Conservation (phyloP, 2,113 vertebrate species). For the Panthera uncia region DNA sequence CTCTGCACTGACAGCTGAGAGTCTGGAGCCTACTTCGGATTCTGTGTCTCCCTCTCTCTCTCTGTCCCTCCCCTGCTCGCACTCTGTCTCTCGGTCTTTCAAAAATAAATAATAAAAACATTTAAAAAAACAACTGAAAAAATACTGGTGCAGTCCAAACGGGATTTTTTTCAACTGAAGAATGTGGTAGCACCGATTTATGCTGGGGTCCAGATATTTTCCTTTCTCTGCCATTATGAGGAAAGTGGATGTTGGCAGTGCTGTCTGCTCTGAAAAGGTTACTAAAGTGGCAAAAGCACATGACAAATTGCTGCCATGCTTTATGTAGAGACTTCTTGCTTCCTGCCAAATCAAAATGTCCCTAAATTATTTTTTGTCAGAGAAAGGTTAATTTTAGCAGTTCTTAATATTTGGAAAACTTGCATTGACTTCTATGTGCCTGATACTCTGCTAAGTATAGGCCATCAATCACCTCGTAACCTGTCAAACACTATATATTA, state of each 20-base stretch:
- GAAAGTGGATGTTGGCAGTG: neutral
- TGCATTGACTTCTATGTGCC: neutral
- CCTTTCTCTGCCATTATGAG: neutral
- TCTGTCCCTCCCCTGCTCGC: too few species aligned
- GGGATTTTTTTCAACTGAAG: neutral
- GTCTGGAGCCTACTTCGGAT: too few species aligned
- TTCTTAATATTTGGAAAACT: neutral
- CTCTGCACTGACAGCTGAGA: too few species aligned
- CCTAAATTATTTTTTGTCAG: neutral
- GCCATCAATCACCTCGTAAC: neutral
- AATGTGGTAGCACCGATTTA: neutral
- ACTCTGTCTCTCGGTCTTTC: too few species aligned
- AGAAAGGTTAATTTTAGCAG: neutral
- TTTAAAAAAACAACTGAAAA: neutral
- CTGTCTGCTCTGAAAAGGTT: slow-evolving; percentile 23
- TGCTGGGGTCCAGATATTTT: neutral
- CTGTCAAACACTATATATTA: neutral
- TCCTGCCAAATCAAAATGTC: neutral
- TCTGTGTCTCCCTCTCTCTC: too few species aligned
- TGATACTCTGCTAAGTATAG: neutral
- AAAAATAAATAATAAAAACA: too few species aligned
- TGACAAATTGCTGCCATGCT: slow-evolving; percentile 27
- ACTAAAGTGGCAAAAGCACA: neutral
- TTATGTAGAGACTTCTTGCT: neutral
- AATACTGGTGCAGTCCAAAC: neutral